Conservation (phyloP, 1,140 invertebrate species). For the Coelopa frigida region DNA sequence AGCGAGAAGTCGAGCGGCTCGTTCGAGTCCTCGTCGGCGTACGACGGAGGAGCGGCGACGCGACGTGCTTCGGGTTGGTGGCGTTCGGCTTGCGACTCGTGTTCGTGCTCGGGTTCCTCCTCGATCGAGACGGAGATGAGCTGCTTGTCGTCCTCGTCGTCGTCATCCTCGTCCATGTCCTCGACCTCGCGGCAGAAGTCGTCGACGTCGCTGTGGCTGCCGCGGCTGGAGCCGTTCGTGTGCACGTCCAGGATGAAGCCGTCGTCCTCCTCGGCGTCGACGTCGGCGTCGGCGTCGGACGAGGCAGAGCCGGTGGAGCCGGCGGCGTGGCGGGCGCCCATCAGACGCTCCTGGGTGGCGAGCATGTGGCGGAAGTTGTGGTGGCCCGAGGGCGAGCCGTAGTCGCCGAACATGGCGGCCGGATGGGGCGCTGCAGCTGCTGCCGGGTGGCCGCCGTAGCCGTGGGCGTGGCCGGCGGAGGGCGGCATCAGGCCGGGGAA, state of each 20-base stretch:
- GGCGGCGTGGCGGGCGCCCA: background rate
- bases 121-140: slow-evolving; percentile 11
- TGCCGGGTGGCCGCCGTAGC: slow-evolving; percentile 15
- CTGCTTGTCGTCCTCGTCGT: slow-evolving; percentile 7
- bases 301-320: slow-evolving; percentile 4
- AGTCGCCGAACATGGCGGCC: slow-evolving; percentile 18
- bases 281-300: slow-evolving; percentile 15
- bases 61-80: too few species aligned
- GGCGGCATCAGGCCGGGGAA: slow-evolving; percentile 48
- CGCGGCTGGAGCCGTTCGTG: slow-evolving; percentile 26
- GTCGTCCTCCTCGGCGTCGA: slow-evolving; percentile 26
- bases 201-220: slow-evolving; percentile 25
- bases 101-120: slow-evolving; percentile 4
- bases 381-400: background rate
- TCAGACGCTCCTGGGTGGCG: slow-evolving; percentile 3
- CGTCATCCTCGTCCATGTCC: slow-evolving; percentile 12
- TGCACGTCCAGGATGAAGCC: slow-evolving; percentile 34
- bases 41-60: too few species aligned
- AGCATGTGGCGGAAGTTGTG: slow-evolving; percentile 8
- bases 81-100: background rate
- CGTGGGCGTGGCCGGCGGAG: slow-evolving; percentile 34
- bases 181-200: slow-evolving; percentile 17
- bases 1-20: slow-evolving; percentile 38
- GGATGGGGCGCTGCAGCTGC: slow-evolving; percentile 8
- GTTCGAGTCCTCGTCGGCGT: slow-evolving; percentile 10